Evolutionary conservation across 1,140 invertebrate species (phyloP).

Genomic region (Atopsyche davidsoni): DNA sequence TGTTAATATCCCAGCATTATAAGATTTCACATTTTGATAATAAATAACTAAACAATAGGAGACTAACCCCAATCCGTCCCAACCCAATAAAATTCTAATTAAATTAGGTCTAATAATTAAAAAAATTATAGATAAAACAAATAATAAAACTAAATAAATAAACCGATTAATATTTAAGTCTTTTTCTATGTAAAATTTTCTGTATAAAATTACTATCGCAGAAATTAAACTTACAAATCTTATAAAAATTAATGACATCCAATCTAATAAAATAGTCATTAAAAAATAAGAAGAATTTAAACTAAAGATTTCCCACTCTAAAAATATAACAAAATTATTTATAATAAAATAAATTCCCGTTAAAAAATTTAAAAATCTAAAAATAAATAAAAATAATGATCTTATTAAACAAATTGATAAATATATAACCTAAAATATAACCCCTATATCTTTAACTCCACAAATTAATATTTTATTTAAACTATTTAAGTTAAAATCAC

Average conservation of each 20-base stretch:
- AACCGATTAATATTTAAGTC: slow-evolving; percentile 50
- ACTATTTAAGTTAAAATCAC: slow-evolving; percentile 44
- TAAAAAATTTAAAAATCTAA: too few species aligned
- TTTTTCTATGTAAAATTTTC: slow-evolving; percentile 50
- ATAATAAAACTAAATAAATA: slow-evolving; percentile 55
- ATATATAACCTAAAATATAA: background rate
- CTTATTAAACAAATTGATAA: too few species aligned
- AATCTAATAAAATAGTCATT: too few species aligned
- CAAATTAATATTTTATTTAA: slow-evolving; percentile 50
- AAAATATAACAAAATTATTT: too few species aligned
- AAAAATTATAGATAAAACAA: slow-evolving; percentile 60
- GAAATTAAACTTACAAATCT: slow-evolving; percentile 56
- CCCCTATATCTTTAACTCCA: slow-evolving; percentile 41
- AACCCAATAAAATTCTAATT: slow-evolving; percentile 59
- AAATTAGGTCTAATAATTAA: slow-evolving; percentile 62
- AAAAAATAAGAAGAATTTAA: too few species aligned
- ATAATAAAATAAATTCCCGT: too few species aligned
- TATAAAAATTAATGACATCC: slow-evolving; percentile 53
- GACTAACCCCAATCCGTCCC: slow-evolving; percentile 59
- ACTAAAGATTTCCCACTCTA: too few species aligned
- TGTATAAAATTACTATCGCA: slow-evolving; percentile 55
- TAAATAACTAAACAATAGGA: slow-evolving; percentile 63
- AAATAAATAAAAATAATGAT: too few species aligned
- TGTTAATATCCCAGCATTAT: slow-evolving; percentile 57
- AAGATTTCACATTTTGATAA: slow-evolving; percentile 55